Conservation (phyloP, 2,888 invertebrate genomes). For the Pristionchus entomophagus region DNA sequence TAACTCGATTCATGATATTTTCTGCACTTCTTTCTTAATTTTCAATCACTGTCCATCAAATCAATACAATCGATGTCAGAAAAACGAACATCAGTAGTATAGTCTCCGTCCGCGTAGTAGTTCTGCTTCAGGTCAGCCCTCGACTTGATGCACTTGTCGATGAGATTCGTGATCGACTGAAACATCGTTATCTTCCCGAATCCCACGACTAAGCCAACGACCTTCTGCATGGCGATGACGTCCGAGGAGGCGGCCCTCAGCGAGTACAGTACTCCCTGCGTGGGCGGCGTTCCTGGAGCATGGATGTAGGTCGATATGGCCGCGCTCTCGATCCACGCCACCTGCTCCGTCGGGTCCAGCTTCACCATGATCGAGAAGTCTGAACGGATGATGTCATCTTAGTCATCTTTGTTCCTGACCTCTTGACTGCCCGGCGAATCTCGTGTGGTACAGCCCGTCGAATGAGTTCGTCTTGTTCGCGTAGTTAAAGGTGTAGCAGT, state of each 20-base stretch:
- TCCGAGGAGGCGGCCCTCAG: neutral
- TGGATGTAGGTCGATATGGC: constrained; percentile 33
- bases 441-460: neutral
- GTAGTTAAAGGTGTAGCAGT: constrained; percentile 43
- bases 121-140: neutral
- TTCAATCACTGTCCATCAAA: too few relatives aligned
- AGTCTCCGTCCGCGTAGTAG: constrained; percentile 30
- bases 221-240: constrained; percentile 34
- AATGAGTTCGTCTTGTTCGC: constrained; percentile 29
- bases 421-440: constrained; percentile 25
- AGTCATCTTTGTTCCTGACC: neutral
- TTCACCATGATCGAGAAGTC: constrained; percentile 31
- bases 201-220: neutral
- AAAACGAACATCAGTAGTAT: constrained; percentile 19
- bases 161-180: constrained; percentile 15
- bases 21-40: too few relatives aligned
- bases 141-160: neutral
- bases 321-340: constrained; percentile 39
- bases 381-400: neutral
- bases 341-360: constrained; percentile 24
- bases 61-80: too few relatives aligned
- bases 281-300: constrained; percentile 19
- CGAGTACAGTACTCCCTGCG: constrained; percentile 25
- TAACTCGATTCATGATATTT: too few relatives aligned
- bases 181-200: neutral